Conservation (phyloP, 2,113 vertebrate species). For the Scomber japonicus region DNA sequence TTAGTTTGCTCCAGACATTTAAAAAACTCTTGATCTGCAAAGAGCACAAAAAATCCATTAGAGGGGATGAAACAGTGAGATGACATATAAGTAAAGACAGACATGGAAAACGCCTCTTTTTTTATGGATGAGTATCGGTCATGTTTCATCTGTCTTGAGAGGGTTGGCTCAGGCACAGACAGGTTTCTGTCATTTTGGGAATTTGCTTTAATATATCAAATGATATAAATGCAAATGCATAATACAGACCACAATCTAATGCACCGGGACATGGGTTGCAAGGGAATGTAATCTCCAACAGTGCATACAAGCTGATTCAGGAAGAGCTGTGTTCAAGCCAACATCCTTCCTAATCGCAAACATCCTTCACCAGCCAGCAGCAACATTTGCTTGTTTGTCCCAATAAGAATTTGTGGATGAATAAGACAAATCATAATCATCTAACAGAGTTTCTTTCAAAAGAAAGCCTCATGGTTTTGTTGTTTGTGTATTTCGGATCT, state of each 20-base stretch:
- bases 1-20: conserved; percentile 34
- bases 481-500: conserved; percentile 33
- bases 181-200: conserved; percentile 61
- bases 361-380: conserved; percentile 64
- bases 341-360: conserved; percentile 78
- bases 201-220: conserved; percentile 65
- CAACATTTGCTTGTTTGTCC: conserved; percentile 41
- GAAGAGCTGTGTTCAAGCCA: conserved; percentile 65
- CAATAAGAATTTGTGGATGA: conserved; percentile 27
- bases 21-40: conserved; percentile 32
- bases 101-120: conserved; percentile 46
- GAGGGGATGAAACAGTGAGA: conserved; percentile 29
- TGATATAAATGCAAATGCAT: conserved; percentile 56
- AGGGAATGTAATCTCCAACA: conserved; percentile 45
- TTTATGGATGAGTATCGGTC: conserved; percentile 32
- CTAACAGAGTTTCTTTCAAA: conserved; percentile 1
- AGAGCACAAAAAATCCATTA: conserved; percentile 30
- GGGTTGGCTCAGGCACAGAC: conserved; percentile 56
- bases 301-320: conserved; percentile 56
- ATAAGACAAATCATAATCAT: neutral
- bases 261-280: conserved; percentile 24
- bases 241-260: conserved; percentile 32
- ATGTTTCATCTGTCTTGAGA: conserved; percentile 46
- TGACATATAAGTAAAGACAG: conserved; percentile 40
- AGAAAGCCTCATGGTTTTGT: neutral